Conservation (phyloP, 1,140 invertebrate species). For the Cherax destructor region DNA sequence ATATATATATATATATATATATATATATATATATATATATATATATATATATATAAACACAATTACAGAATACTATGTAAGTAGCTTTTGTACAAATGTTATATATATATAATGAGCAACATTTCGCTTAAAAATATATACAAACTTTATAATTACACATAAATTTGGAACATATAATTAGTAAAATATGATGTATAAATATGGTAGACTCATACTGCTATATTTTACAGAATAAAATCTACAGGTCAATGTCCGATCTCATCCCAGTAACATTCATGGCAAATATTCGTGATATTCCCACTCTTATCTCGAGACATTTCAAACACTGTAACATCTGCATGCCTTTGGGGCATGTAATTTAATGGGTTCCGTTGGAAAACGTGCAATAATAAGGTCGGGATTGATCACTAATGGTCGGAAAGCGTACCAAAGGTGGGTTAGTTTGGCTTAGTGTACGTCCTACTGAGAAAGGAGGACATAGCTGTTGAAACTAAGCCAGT, state of each 20-base stretch:
- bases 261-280: neutral
- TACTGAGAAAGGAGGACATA: conserved; percentile 38
- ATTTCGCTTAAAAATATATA: too few species aligned
- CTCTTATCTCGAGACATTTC: too few species aligned
- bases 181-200: neutral
- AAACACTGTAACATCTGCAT: too few species aligned
- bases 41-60: too few species aligned
- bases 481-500: neutral
- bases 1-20: too few species aligned
- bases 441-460: conserved; percentile 8
- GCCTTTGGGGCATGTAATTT: too few species aligned
- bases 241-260: conserved; percentile 24
- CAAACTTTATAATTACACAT: too few species aligned
- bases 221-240: conserved; percentile 5
- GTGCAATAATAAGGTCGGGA: neutral
- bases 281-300: neutral
- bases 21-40: too few species aligned
- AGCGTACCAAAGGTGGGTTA: neutral
- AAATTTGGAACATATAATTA: neutral
- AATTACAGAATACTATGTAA: too few species aligned
- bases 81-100: too few species aligned
- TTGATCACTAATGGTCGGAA: neutral
- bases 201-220: neutral
- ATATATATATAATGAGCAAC: too few species aligned
- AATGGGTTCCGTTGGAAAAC: too few species aligned